Conservation (phyloP, 2,113 vertebrate genomes). For the Lasiurus borealis region DNA sequence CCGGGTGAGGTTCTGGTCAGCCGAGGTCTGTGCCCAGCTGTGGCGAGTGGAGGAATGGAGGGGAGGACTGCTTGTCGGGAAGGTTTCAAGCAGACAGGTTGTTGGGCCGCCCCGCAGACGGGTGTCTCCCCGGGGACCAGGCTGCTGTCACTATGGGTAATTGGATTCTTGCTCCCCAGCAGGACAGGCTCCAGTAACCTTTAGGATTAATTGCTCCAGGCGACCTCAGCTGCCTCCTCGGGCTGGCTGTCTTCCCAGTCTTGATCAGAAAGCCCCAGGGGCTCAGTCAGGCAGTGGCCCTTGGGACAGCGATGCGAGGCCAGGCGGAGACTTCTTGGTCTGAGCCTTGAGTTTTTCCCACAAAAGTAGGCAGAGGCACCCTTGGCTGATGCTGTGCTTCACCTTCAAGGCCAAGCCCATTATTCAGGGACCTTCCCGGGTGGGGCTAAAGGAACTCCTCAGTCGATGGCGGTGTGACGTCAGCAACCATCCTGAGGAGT, state of each 20-base stretch:
- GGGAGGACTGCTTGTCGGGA: slow-evolving; percentile 9
- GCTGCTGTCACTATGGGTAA: slow-evolving; percentile 76
- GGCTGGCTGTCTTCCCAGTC: slow-evolving; percentile 47
- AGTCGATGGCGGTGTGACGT: neutral
- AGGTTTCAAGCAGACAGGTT: slow-evolving; percentile 62
- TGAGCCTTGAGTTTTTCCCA: neutral
- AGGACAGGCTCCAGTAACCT: slow-evolving; percentile 72
- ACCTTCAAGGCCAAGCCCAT: neutral
- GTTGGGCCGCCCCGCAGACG: neutral
- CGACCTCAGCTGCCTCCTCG: slow-evolving; percentile 52
- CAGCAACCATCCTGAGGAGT: neutral
- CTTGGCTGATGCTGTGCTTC: neutral
- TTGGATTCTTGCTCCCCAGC: slow-evolving; percentile 75
- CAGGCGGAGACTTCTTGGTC: neutral
- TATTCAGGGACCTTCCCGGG: neutral
- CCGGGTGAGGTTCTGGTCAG: neutral
- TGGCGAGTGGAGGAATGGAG: neutral
- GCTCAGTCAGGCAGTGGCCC: neutral
- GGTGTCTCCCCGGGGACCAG: slow-evolving; percentile 51
- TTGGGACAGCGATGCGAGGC: neutral
- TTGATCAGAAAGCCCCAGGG: slow-evolving; percentile 60
- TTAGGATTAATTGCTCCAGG: slow-evolving; percentile 81
- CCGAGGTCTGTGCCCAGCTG: neutral
- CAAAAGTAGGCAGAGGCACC: fast-evolving
- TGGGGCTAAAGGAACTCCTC: neutral